Evolutionary conservation across 1,140 invertebrate species (phyloP).

Genomic region (Bilobella aurantiaca): DNA sequence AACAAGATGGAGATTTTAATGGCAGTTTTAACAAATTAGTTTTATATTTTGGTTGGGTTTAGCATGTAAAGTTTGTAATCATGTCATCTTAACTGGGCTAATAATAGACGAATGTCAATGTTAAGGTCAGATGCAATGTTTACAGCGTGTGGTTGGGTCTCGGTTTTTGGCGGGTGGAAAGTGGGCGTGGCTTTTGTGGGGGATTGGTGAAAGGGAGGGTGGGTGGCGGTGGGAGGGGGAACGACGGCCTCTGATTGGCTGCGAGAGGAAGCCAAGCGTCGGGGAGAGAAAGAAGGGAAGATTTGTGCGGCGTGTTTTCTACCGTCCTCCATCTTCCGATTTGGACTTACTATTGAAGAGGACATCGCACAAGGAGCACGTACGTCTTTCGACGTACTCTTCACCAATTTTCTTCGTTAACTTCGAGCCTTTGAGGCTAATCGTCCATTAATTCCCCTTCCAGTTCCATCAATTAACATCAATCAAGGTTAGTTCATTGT

Average conservation of each 20-base stretch:
- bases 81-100: too few relatives aligned
- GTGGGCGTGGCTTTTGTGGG: neutral
- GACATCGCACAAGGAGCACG: too few relatives aligned
- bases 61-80: too few relatives aligned
- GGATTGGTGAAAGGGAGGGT: neutral
- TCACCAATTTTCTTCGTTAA: neutral
- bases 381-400: neutral
- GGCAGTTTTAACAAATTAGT: too few relatives aligned
- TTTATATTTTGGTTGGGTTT: too few relatives aligned
- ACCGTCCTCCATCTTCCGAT: neutral
- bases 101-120: too few relatives aligned
- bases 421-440: neutral
- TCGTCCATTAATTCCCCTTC: neutral
- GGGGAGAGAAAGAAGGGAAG: neutral
- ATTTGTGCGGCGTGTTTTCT: neutral
- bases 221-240: too few relatives aligned
- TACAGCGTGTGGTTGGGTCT: neutral
- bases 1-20: conserved; percentile 95
- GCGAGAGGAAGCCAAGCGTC: neutral
- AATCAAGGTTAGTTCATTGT: too few relatives aligned
- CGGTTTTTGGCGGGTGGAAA: neutral
- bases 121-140: too few relatives aligned
- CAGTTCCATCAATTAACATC: neutral
- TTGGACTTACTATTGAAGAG: too few relatives aligned
- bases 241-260: neutral